Evolutionary conservation across 2,888 invertebrate genomes (phyloP), one percentile per base, ranked within the genome.

Genomic region (Agonopterix alstromeriana): DNA sequence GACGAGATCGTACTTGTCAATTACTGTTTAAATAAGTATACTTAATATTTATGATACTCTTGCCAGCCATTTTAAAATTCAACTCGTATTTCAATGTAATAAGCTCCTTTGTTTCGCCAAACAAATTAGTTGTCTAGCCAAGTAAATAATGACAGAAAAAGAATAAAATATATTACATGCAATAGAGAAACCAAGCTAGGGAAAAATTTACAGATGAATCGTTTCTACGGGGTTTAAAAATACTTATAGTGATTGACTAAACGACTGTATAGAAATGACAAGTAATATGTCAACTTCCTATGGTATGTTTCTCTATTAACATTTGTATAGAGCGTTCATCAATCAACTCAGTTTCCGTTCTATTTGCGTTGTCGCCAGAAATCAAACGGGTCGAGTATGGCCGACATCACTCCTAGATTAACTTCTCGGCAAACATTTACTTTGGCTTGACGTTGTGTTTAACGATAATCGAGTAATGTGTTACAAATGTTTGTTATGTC

Each of bases 401-500:
- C 59, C 62, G 57, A 60, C 63, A 59, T 49, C 48, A 12, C 52
- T 58, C 62, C 68, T 67, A 71, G 63, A 66, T 68, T 68, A 72
- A 72, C 70, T 78, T 68, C 61, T 73, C 50, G 50, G 70, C 68
- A 77, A 82, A 82, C 68, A 79, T 82, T 78, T 74, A 60, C 66
- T 64, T 51, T 63, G 56, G 59, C 61, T 57, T 73, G 73, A 75
- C 77, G 77, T 73, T 27, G 69, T 73, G 72, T 70, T 73, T 65
- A 69, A 69, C 73, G 73, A 77, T 80, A 80, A 76, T 77, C 68
- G 71, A 70, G 67, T 77, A 75, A 74, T 72, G 69, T 69, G 71
- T 72, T 73, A 75, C 70, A 58, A 75, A 75, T 77, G 77, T 82
- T 80, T 78, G 70, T 71, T 73, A 70, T 70, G 68, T 70, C 69